A percentile compares a stretch with the other conserved stretches of the same genome.
Evolutionary conservation across 2,797 vertebrate genomes (phyloP).

Genomic region (Oryzias sinensis): DNA sequence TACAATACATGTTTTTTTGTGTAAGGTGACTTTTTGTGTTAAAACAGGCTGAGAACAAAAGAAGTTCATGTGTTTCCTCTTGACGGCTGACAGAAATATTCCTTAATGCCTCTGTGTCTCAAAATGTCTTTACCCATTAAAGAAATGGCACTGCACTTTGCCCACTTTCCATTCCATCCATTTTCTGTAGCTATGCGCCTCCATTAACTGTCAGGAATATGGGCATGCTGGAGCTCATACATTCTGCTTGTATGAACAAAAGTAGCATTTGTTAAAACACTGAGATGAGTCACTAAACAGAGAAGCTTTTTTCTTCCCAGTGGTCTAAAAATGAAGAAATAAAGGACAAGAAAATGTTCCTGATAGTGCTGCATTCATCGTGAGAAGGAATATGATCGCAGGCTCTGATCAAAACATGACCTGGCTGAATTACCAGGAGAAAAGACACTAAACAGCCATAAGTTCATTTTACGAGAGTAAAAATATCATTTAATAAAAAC

Average conservation of each 20-base stretch:
- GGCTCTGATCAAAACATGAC: slow-evolving; percentile 29
- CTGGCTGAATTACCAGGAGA: slow-evolving; percentile 21
- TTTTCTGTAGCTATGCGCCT: background rate
- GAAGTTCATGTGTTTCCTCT: background rate
- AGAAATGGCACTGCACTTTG: slow-evolving; percentile 16
- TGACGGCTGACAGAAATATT: slow-evolving; percentile 12
- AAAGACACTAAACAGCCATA: background rate
- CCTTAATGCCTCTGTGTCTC: slow-evolving; percentile 20
- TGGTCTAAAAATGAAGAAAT: slow-evolving; percentile 6
- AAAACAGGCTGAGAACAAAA: background rate
- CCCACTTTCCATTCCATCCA: slow-evolving; percentile 2
- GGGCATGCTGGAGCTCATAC: background rate
- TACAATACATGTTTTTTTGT: too few species aligned
- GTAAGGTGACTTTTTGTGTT: background rate
- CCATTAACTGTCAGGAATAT: slow-evolving; percentile 4
- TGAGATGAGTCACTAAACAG: slow-evolving; percentile 22
- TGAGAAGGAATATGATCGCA: slow-evolving; percentile 5
- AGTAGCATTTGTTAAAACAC: slow-evolving; percentile 14
- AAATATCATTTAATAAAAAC: too few species aligned
- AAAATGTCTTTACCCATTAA: slow-evolving; percentile 18
- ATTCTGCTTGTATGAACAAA: slow-evolving; percentile 8
- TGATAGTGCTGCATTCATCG: slow-evolving; percentile 19
- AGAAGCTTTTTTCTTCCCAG: slow-evolving; percentile 17
- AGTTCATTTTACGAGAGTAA: too few species aligned
- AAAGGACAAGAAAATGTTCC: slow-evolving; percentile 12